Base-by-base conservation (phyloP, 2,113 vertebrate species). In the Thamnophis sirtalis region DNA sequence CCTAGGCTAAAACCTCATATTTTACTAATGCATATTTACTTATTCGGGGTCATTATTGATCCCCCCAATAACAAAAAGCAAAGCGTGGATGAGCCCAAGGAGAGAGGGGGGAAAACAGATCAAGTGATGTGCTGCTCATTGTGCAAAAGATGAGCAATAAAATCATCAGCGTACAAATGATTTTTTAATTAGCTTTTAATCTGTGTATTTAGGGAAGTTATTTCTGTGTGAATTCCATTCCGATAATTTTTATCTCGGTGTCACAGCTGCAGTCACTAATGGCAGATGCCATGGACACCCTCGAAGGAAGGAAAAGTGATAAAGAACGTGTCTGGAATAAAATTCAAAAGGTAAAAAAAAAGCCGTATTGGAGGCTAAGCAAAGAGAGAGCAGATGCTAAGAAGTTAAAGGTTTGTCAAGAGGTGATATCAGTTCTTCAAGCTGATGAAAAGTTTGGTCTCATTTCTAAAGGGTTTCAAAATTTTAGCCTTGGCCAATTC, bases 111-210 rank as follows among this genome's bases (percentile, higher is more conserved):
- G 0, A 49, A 24, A 6, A 26, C 28, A 68, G 11, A 68, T 6
- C 1, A 88, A 88, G 22, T 97, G 49, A 96, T 96, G 92, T 93
- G 92, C 93, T 58, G 92, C 94, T 97, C 97, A 93, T 96, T 97
- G 96, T 97, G 92, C 92, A 96, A 96, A 96, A 97, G 96, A 97
- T 98, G 97, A 98, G 97, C 97, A 98, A 98, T 98, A 98, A 98
- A 98, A 98, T 98, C 97, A 98, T 97, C 98, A 97, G 95, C 95
- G 96, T 97, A 98, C 98, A 98, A 98, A 98, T 98, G 97, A 98
- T 98, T 98, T 98, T 98, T 98, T 98, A 98, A 98, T 98, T 98
- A 98, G 97, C 97, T 98, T 98, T 98, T 98, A 98, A 98, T 98
- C 97, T 98, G 97, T 97, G 97, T 98, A 96, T 98, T 98, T 98